phyloP scores from a whole-genome alignment of 2,113 vertebrate genomes.

The Bostrychus sinensis region DNA sequence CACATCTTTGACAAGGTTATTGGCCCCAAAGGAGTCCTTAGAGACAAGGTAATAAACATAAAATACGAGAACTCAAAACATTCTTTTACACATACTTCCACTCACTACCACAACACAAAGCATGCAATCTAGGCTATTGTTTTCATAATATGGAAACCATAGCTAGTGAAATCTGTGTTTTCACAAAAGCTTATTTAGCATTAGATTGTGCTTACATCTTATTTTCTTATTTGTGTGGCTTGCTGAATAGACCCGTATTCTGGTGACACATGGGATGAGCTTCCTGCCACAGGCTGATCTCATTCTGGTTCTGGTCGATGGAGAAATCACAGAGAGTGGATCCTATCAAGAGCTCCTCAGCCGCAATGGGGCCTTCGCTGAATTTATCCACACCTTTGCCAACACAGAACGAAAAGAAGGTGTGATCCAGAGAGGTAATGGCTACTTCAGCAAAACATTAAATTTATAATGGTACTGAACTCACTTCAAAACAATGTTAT shows the following conservation, averaged over 20 bases:
- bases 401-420: slow-evolving; percentile 78
- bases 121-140: slow-evolving; percentile 28
- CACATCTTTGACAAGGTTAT: slow-evolving; percentile 92
- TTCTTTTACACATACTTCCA: slow-evolving; percentile 20
- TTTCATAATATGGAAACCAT: slow-evolving; percentile 43
- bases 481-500: neutral
- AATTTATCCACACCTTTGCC: slow-evolving; percentile 85
- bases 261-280: slow-evolving; percentile 89
- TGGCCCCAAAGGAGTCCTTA: slow-evolving; percentile 88
- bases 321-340: slow-evolving; percentile 88
- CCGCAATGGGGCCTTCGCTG: slow-evolving; percentile 86
- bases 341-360: slow-evolving; percentile 89
- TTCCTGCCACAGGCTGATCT: slow-evolving; percentile 88
- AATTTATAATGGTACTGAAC: neutral
- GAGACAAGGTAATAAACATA: slow-evolving; percentile 83
- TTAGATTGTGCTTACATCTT: slow-evolving; percentile 45
- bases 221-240: slow-evolving; percentile 46
- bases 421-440: slow-evolving; percentile 74
- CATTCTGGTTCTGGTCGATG: slow-evolving; percentile 87
- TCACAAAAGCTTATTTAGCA: slow-evolving; percentile 33
- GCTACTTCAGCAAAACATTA: neutral
- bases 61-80: slow-evolving; percentile 22
- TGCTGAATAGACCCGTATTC: slow-evolving; percentile 87
- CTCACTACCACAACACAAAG: slow-evolving; percentile 13
- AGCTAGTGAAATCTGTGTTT: slow-evolving; percentile 48